phyloP scores from a whole-genome alignment of 2,113 vertebrate genomes.

The Pica pica region DNA sequence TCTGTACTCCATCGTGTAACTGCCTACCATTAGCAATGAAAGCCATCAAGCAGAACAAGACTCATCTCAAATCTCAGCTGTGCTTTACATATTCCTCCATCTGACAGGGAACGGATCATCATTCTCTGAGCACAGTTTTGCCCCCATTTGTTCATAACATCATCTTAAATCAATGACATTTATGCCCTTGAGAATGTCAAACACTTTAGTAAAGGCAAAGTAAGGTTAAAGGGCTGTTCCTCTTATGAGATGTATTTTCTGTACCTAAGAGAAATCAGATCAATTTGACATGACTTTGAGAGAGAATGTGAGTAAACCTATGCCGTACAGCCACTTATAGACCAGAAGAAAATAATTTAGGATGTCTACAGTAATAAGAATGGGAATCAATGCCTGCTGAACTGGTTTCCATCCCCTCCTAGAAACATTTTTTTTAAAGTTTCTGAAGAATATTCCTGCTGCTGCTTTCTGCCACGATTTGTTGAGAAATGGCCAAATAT shows the following conservation, averaged over 20 bases:
- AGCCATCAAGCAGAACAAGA: neutral
- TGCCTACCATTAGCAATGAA: neutral
- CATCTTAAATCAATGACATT: neutral
- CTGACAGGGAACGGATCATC: neutral
- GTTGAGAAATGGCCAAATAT: neutral
- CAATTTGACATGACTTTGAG: neutral
- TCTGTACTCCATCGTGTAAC: neutral
- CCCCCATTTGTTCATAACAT: neutral
- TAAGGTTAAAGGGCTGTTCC: neutral
- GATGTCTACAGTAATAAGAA: neutral
- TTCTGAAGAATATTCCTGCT: neutral
- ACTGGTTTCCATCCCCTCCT: neutral
- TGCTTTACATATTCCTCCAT: neutral
- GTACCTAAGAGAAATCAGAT: neutral
- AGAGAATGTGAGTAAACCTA: accelerated
- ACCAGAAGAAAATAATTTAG: neutral
- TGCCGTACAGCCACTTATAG: neutral
- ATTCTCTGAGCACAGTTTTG: neutral
- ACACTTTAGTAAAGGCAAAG: neutral
- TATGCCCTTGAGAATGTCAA: neutral
- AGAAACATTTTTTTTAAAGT: neutral
- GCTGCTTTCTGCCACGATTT: neutral
- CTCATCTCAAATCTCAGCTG: neutral
- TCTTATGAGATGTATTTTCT: neutral
- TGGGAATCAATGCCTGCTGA: neutral